Evolutionary conservation across 2,888 invertebrate species (phyloP).

Genomic region (Pherbina coryleti): DNA sequence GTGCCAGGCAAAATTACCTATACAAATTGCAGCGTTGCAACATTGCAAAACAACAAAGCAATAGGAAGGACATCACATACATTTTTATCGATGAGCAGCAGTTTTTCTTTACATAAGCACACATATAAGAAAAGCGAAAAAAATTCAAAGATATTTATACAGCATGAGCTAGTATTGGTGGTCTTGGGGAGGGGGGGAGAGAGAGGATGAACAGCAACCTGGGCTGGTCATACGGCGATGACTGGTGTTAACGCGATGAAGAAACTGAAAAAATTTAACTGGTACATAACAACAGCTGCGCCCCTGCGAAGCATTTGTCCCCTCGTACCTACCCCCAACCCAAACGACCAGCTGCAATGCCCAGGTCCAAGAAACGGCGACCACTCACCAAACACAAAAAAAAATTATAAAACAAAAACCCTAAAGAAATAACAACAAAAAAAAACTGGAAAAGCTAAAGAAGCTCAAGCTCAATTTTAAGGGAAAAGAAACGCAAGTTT

Average conservation of each 20-base stretch:
- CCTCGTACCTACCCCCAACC: background rate
- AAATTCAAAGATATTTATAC: conserved; percentile 4
- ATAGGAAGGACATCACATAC: background rate
- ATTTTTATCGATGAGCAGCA: conserved; percentile 17
- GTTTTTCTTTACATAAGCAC: background rate
- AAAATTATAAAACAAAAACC: conserved; percentile 8
- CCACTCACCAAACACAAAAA: conserved; percentile 6
- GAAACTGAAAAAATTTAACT: background rate
- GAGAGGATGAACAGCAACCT: background rate
- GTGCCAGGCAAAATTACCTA: background rate
- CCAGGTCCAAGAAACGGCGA: conserved; percentile 29
- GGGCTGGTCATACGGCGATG: conserved; percentile 7
- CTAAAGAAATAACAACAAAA: background rate
- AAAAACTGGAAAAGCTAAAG: conserved; percentile 26
- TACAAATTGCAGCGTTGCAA: background rate
- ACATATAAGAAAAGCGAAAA: background rate
- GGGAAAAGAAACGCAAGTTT: conserved; percentile 37
- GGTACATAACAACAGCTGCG: conserved; percentile 28
- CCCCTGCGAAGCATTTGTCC: background rate
- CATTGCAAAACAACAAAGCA: background rate
- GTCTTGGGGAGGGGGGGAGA: background rate
- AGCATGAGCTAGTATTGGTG: background rate
- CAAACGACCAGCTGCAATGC: background rate
- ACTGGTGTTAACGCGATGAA: background rate
- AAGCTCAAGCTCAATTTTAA: conserved; percentile 18